Conservation (phyloP, 2,888 invertebrate species). For the Harpalus rubripes region DNA sequence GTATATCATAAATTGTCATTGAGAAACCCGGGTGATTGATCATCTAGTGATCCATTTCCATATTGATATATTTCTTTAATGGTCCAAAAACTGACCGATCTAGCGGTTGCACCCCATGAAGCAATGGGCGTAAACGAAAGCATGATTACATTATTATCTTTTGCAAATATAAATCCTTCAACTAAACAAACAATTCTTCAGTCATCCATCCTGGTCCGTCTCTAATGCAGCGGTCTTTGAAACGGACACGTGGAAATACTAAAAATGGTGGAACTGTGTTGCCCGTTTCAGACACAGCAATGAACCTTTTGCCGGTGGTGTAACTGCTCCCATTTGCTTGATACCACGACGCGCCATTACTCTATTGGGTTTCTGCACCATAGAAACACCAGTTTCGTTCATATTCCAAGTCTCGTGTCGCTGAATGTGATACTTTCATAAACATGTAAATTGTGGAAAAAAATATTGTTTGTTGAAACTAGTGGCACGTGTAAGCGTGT, state of each 20-base stretch:
- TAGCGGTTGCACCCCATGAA: too few relatives aligned
- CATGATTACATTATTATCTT: neutral
- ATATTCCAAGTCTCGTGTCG: constrained; percentile 73
- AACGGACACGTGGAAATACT: too few relatives aligned
- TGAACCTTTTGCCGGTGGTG: constrained; percentile 73
- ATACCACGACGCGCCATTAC: constrained; percentile 73
- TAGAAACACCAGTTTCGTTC: constrained; percentile 75
- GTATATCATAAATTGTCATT: too few relatives aligned
- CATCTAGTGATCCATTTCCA: too few relatives aligned
- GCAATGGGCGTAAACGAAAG: neutral
- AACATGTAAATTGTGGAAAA: constrained; percentile 70
- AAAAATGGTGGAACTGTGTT: constrained; percentile 72
- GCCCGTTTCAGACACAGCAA: constrained; percentile 72
- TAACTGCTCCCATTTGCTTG: constrained; percentile 74
- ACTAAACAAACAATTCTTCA: neutral
- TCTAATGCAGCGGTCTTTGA: too few relatives aligned
- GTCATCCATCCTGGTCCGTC: too few relatives aligned
- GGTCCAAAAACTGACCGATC: too few relatives aligned
- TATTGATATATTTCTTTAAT: too few relatives aligned
- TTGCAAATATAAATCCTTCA: constrained; percentile 28
- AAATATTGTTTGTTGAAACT: constrained; percentile 70
- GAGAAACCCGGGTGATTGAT: too few relatives aligned
- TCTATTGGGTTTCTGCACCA: constrained; percentile 74
- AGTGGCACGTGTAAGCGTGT: constrained; percentile 71
- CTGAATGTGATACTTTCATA: constrained; percentile 69